Evolutionary conservation across 2,113 vertebrate species (phyloP).

Genomic region (Grantiella picta): DNA sequence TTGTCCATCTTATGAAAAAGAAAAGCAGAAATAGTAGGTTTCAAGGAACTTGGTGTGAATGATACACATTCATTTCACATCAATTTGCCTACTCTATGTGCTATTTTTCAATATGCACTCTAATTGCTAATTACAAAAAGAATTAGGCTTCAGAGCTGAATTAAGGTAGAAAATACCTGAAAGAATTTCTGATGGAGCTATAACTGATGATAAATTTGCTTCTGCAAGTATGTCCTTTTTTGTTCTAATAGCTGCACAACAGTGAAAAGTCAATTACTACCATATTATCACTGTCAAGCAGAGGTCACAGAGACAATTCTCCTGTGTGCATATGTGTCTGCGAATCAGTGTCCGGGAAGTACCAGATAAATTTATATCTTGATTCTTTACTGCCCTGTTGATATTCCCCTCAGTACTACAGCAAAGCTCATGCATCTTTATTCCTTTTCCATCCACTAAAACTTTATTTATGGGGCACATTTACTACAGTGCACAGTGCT

Average conservation of each 20-base stretch:
- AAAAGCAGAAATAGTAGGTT: slow-evolving; percentile 35
- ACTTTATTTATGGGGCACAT: background rate
- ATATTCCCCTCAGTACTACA: background rate
- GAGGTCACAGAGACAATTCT: background rate
- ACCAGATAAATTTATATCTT: background rate
- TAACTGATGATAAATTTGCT: background rate
- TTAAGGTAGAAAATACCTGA: slow-evolving; percentile 31
- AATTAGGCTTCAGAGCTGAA: slow-evolving; percentile 21
- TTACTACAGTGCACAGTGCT: background rate
- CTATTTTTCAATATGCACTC: background rate
- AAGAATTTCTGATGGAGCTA: background rate
- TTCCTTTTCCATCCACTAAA: background rate
- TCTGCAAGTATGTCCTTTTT: background rate
- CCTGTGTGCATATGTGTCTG: background rate
- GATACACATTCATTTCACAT: background rate
- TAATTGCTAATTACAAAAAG: slow-evolving; percentile 29
- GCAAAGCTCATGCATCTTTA: background rate
- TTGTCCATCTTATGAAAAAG: slow-evolving; percentile 1
- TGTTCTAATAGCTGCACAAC: background rate
- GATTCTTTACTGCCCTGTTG: background rate
- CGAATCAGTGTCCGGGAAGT: background rate
- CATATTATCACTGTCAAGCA: background rate
- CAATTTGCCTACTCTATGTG: background rate
- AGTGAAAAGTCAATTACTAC: background rate
- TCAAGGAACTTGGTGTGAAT: slow-evolving; percentile 9